Percentiles rank a stretch among this genome's conserved stretches.
Evolutionary conservation across 2,888 invertebrate genomes (phyloP).

Genomic region (Ferdinandea cuprea): DNA sequence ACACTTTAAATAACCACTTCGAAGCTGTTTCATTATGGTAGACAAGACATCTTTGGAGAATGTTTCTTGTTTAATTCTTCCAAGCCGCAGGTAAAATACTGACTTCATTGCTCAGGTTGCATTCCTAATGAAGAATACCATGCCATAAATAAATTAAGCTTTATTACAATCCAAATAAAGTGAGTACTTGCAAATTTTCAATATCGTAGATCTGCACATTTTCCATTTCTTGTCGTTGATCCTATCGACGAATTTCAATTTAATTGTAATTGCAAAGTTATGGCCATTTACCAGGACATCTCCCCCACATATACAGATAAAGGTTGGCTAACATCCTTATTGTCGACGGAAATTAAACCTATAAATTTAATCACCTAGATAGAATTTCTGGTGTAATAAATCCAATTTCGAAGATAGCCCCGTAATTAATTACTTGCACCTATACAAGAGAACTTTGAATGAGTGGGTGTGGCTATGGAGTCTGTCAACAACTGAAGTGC

Average conservation of each 20-base stretch:
- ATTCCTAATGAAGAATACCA: background rate
- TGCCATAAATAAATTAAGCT: background rate
- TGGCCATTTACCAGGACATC: constrained; percentile 44
- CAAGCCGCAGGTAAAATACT: background rate
- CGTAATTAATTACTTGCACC: constrained; percentile 46
- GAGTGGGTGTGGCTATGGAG: background rate
- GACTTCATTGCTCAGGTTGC: background rate
- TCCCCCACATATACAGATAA: constrained; percentile 34
- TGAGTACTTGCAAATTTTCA: background rate
- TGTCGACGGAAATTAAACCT: constrained; percentile 68
- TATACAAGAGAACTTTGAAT: background rate
- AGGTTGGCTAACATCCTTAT: constrained; percentile 50
- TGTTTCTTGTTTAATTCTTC: background rate
- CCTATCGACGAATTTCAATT: constrained; percentile 22
- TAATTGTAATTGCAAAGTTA: constrained; percentile 50
- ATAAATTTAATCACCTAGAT: constrained; percentile 66
- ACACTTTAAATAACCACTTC: too few species aligned
- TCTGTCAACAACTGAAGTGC: background rate
- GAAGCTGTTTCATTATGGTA: constrained; percentile 1
- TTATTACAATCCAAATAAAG: background rate
- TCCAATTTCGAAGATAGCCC: constrained; percentile 51
- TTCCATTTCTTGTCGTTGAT: background rate
- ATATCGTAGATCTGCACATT: background rate
- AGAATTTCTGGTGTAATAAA: constrained; percentile 53
- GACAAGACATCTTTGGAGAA: background rate